These are phyloP conservation scores for Xylota sylvarum DNA, from an alignment of 2,888 invertebrate genomes.

Conservation along the genomic window DNA sequence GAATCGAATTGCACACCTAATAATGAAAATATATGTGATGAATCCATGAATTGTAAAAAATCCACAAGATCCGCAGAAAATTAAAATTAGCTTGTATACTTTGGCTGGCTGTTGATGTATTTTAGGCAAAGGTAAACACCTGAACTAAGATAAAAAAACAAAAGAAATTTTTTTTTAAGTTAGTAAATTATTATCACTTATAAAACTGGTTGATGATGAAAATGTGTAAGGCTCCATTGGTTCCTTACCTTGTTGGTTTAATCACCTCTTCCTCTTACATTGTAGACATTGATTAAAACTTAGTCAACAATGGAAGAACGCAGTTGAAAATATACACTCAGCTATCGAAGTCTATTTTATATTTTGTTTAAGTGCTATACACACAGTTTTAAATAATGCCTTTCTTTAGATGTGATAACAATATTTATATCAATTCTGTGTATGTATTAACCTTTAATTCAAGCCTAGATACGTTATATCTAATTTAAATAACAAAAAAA, in stretches of 20 bases:
- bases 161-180: constrained; percentile 65
- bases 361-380: constrained; percentile 53
- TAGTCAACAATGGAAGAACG: constrained; percentile 62
- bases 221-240: constrained; percentile 68
- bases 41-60: constrained; percentile 75
- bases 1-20: constrained; percentile 65
- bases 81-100: constrained; percentile 63
- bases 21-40: constrained; percentile 52
- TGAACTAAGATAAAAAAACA: constrained; percentile 73
- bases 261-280: constrained; percentile 52
- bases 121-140: constrained; percentile 75
- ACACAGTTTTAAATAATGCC: constrained; percentile 74
- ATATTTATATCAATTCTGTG: constrained; percentile 55
- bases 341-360: constrained; percentile 44
- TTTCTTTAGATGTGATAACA: constrained; percentile 73
- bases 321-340: constrained; percentile 54
- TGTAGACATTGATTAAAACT: constrained; percentile 30
- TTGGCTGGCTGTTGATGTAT: constrained; percentile 71
- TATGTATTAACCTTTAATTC: constrained; percentile 59
- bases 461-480: constrained; percentile 67
- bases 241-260: constrained; percentile 69
- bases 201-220: constrained; percentile 51
- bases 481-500: not conserved
- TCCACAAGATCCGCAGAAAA: constrained; percentile 74
- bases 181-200: constrained; percentile 58